Conservation (phyloP, 2,113 vertebrate species). For the Cynocephalus volans region DNA sequence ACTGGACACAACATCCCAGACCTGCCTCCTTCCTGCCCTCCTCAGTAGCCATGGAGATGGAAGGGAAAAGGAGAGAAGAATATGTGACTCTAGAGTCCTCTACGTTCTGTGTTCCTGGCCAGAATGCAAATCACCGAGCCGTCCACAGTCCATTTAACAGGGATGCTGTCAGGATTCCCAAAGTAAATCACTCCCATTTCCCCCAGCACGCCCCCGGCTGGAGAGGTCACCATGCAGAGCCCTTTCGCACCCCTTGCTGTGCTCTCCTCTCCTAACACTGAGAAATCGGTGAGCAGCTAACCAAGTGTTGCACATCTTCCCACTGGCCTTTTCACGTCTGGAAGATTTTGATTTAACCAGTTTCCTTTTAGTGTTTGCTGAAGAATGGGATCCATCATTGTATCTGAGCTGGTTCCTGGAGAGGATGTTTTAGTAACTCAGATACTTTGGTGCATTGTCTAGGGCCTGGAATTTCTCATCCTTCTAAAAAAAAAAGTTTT, state of each 20-base stretch:
- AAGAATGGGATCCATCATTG: background rate
- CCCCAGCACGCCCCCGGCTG: rapidly evolving
- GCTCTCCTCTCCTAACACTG: background rate
- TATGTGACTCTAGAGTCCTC: background rate
- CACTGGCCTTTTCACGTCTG: constrained; percentile 11
- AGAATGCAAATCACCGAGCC: constrained; percentile 34
- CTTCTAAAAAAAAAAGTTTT: background rate
- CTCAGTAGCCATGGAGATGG: constrained; percentile 10
- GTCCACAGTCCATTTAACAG: background rate
- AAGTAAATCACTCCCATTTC: background rate
- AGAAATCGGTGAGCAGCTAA: background rate
- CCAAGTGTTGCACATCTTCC: constrained; percentile 24
- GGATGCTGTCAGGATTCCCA: background rate
- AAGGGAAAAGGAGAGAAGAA: background rate
- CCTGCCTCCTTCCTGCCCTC: background rate
- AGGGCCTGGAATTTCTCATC: constrained; percentile 76
- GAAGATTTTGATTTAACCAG: constrained; percentile 56
- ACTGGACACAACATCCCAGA: background rate
- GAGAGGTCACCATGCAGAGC: background rate
- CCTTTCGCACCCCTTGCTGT: rapidly evolving
- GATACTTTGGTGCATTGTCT: background rate
- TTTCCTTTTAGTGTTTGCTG: constrained; percentile 39
- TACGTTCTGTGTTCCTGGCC: background rate
- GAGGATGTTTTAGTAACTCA: constrained; percentile 71
- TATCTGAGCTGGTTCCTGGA: constrained; percentile 36